Conservation (phyloP, 1,140 invertebrate species). For the Philaenus spumarius region DNA sequence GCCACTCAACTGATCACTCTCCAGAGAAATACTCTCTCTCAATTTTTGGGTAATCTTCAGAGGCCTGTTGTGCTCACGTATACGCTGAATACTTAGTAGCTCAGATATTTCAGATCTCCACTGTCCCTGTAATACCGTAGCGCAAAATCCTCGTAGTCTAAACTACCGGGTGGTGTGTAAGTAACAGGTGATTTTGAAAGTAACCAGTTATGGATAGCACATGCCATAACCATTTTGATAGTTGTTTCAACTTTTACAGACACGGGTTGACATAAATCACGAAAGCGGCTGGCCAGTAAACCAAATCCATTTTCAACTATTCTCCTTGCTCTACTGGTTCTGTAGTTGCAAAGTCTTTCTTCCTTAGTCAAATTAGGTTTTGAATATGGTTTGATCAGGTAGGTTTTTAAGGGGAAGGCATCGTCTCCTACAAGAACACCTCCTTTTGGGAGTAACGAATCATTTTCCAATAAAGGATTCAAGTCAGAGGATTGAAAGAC, state of each 20-base stretch:
- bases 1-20: no score
- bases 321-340: conserved; percentile 21
- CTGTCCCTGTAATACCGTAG: background rate
- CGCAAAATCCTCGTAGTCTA: no score
- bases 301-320: conserved; percentile 28
- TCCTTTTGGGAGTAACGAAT: no score
- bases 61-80: background rate
- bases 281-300: conserved; percentile 39
- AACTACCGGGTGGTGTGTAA: no score
- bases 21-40: background rate
- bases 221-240: no score
- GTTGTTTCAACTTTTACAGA: background rate
- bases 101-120: background rate
- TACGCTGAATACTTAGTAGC: background rate
- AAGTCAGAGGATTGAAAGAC: conserved; percentile 32
- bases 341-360: conserved; percentile 38
- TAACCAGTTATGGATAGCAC: no score
- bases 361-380: no score
- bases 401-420: no score
- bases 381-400: no score
- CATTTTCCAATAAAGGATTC: conserved; percentile 20
- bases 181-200: no score
- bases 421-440: no score
- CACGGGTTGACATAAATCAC: conserved; percentile 36
- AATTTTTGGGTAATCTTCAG: background rate